A percentile compares a stretch with the other conserved stretches of the same genome.
Conservation (phyloP, 2,113 vertebrate species). For the Brachyhypopomus gauderio region DNA sequence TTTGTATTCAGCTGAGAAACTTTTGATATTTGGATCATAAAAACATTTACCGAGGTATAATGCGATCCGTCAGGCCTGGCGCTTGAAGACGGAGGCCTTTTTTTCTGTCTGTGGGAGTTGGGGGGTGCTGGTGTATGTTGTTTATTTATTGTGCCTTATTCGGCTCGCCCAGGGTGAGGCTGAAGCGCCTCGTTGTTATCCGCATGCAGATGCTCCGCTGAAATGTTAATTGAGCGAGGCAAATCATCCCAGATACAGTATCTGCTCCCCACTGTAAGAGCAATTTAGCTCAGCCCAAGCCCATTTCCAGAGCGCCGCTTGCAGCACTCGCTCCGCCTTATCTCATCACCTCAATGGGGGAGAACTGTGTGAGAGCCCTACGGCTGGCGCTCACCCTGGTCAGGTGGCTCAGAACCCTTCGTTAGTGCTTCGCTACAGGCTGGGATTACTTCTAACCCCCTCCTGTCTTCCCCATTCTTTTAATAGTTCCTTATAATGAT, state of each 20-base stretch:
- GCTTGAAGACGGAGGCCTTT: not conserved
- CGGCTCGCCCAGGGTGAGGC: conserved; percentile 63
- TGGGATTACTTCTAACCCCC: conserved; percentile 34
- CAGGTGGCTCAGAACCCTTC: conserved; percentile 26
- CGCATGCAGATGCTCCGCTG: conserved; percentile 72
- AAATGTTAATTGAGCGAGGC: conserved; percentile 75
- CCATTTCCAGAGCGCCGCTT: conserved; percentile 58
- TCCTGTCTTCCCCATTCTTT: conserved; percentile 1
- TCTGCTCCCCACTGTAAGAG: conserved; percentile 66
- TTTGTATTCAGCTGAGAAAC: not conserved
- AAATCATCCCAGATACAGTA: conserved; percentile 72
- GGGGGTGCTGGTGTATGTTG: conserved; percentile 15
- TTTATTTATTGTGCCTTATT: conserved; percentile 54
- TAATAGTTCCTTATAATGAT: conserved; percentile 2
- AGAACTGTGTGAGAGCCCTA: conserved; percentile 31
- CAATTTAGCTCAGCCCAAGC: conserved; percentile 64
- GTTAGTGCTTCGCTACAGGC: conserved; percentile 42
- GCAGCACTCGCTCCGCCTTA: conserved; percentile 53
- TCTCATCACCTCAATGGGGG: conserved; percentile 43
- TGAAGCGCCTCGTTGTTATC: conserved; percentile 62
- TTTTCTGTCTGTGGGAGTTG: conserved; percentile 1
- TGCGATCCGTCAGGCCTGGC: conserved; percentile 11
- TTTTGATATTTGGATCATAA: not conserved
- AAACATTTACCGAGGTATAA: conserved; percentile 7
- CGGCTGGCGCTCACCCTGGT: conserved; percentile 53